These are phyloP conservation scores for Pangasius macronema DNA, from an alignment of 2,797 vertebrate species.

Conservation along the genomic window DNA sequence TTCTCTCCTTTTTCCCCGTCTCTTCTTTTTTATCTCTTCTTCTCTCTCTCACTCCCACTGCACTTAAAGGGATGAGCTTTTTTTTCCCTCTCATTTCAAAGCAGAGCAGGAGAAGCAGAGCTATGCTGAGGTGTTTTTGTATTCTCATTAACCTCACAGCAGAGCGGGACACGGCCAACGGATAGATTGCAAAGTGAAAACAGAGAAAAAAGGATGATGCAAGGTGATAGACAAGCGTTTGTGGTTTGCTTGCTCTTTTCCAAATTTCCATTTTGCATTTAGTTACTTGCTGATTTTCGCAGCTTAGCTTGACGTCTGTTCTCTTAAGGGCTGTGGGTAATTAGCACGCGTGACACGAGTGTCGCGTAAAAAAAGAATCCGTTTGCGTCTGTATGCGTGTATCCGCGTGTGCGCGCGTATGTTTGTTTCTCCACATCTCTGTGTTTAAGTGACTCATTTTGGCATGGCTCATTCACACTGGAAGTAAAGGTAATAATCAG, in stretches of 20 bases:
- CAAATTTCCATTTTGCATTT: neutral
- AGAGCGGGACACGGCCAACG: neutral
- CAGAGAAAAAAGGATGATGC: neutral
- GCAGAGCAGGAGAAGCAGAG: constrained; percentile 68
- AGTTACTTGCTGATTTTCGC: neutral
- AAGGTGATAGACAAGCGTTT: constrained; percentile 12
- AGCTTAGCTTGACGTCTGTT: constrained; percentile 14
- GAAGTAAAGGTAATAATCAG: constrained; percentile 38
- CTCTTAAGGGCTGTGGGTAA: constrained; percentile 36
- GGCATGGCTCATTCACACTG: constrained; percentile 42
- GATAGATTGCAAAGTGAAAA: constrained; percentile 8
- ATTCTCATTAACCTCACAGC: constrained; percentile 52
- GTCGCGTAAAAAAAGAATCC: constrained; percentile 27
- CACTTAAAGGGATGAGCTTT: constrained; percentile 57
- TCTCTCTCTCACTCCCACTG: constrained; percentile 17
- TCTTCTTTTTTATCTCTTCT: constrained; percentile 14
- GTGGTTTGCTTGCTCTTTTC: neutral
- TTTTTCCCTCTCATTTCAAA: constrained; percentile 63
- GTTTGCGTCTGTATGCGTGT: constrained; percentile 34
- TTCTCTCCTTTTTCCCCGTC: constrained; percentile 49
- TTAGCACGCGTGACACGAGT: constrained; percentile 39
- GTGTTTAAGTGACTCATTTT: constrained; percentile 46
- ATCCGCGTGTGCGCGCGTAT: neutral
- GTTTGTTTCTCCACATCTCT: neutral
- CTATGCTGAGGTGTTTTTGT: constrained; percentile 71